Conservation (phyloP, 2,113 vertebrate genomes). For the Athene cunicularia region DNA sequence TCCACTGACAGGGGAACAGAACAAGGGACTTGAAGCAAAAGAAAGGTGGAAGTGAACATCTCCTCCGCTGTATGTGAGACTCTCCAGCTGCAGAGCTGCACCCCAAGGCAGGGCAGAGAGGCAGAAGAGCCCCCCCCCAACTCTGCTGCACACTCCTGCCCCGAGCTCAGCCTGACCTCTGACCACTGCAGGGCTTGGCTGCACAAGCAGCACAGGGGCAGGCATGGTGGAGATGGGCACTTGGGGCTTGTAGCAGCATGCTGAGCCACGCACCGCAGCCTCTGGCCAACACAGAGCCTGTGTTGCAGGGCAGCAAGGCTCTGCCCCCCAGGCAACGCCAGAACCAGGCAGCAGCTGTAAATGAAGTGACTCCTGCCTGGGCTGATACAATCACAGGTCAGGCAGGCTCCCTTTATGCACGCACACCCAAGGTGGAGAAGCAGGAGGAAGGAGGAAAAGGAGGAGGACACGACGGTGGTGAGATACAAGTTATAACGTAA, state of each 20-base stretch:
- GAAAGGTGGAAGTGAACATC: not conserved
- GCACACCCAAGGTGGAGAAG: not conserved
- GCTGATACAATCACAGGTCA: not conserved
- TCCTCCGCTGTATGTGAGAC: not conserved
- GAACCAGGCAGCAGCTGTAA: not conserved
- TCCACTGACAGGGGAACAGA: not conserved
- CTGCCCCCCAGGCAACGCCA: not conserved
- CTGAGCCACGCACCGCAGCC: rapidly evolving
- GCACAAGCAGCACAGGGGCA: not conserved
- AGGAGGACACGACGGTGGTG: conserved; percentile 28
- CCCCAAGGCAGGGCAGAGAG: not conserved
- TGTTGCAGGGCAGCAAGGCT: not conserved
- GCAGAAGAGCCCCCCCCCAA: not conserved
- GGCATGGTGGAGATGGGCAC: not conserved
- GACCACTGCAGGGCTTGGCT: not conserved
- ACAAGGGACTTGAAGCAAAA: conserved; percentile 6
- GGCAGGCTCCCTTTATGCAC: conserved; percentile 13
- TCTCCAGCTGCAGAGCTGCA: not conserved
- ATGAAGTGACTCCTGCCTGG: not conserved
- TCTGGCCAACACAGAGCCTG: not conserved
- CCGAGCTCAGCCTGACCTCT: not conserved
- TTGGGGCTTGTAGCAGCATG: not conserved
- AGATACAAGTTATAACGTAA: conserved; percentile 62
- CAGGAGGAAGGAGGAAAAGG: not conserved
- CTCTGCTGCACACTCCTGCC: not conserved